Evolutionary conservation across 2,113 vertebrate species (phyloP).

Genomic region (Azemiops feae): DNA sequence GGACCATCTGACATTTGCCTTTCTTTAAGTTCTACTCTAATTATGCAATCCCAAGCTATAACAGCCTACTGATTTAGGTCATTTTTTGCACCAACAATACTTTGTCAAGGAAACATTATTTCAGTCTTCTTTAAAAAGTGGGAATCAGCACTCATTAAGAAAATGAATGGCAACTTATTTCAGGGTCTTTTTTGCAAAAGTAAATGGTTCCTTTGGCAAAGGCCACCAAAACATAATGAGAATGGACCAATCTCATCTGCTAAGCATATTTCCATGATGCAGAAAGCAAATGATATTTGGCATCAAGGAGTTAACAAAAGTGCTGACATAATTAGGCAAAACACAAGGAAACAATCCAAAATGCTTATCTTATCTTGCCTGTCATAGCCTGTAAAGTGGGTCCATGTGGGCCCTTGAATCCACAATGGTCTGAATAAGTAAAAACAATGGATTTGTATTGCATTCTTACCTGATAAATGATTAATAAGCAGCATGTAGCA

Average conservation of each 20-base stretch:
- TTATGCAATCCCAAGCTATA: background rate
- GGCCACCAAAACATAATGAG: slow-evolving; percentile 42
- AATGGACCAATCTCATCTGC: slow-evolving; percentile 14
- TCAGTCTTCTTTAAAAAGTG: background rate
- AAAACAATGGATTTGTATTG: accelerated
- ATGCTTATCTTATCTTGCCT: background rate
- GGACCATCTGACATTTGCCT: background rate
- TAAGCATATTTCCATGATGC: slow-evolving; percentile 28
- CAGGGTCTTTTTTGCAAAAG: slow-evolving; percentile 44
- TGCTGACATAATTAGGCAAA: slow-evolving; percentile 19
- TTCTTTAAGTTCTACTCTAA: background rate
- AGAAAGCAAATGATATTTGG: background rate
- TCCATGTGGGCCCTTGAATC: accelerated
- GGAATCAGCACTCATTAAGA: background rate
- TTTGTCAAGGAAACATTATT: background rate
- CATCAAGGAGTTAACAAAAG: slow-evolving; percentile 10
- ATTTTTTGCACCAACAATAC: background rate
- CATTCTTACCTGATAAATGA: background rate
- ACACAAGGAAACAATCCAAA: background rate
- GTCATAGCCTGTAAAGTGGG: background rate
- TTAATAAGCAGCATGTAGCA: slow-evolving; percentile 21
- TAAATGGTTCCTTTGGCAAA: slow-evolving; percentile 46
- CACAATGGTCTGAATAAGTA: accelerated
- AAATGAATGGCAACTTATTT: slow-evolving; percentile 36
- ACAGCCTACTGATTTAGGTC: background rate